Base-by-base conservation (phyloP, 2,797 vertebrate genomes). In the Novumbra hubbsi region DNA sequence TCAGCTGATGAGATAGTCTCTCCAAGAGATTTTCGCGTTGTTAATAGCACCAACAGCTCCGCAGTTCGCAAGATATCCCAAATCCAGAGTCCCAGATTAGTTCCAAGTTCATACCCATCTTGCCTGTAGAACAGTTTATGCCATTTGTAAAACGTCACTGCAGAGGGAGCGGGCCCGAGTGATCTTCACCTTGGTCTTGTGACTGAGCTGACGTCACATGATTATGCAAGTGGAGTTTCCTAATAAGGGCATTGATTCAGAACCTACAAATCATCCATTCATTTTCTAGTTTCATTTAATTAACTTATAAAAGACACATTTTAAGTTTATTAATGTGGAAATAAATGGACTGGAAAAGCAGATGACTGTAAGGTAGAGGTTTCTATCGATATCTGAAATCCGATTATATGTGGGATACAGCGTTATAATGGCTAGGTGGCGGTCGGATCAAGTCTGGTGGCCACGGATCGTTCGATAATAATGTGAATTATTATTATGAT, bases 131-230 rank as follows among this genome's bases (percentile, higher is more conserved):
- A 3, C 2, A 19, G 69, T 52, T 76, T 30, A 7, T 28, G 76
- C 65, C 76, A 45, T 45, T 45, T 14, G 9, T 52, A 79, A 24
- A 38, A 16, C 69, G 11, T 65, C 68, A n/a, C 24, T 74, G 52
- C 55, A 24, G 55, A 12, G n/a, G 21, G 17, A 50, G 1, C 55
- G 62, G 63, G 70, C 76, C 80, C 65, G 83, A 68, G 24, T 19
- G 21, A 4, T 28, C 34, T 14, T 3, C 63, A 15, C 49, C 12
- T 24, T 7, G 15, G 90, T 93, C 93, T 91, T 88, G 88, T 93
- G 92, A 94, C 93, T 86, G 76, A 68, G 75, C 28, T 91, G 92
- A 92, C 92, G 91, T 92, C 92, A 93, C 41, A 45, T 0, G 70
- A 24, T 92, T 92, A 93, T 90, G 90, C 88, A 93, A 93, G 68